Conservation (phyloP, 2,113 vertebrate species). For the Megalops atlanticus region DNA sequence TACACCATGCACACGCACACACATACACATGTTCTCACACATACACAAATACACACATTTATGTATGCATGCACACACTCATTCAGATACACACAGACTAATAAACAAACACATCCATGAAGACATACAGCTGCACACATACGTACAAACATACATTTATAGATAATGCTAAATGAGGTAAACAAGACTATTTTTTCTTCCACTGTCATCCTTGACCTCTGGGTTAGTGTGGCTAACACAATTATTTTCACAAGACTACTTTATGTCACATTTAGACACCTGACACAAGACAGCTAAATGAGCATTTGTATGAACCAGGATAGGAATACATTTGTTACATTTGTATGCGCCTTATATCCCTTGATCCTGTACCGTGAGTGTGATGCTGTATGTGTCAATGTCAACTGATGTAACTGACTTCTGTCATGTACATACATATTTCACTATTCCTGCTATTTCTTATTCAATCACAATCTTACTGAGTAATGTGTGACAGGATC, state of each 20-base stretch:
- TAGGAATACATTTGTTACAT: no score
- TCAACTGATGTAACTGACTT: no score
- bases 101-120: not conserved
- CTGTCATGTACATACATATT: not conserved
- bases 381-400: no score
- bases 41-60: not conserved
- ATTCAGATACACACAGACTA: not conserved
- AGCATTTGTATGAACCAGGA: no score
- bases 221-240: not conserved
- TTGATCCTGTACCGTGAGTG: no score
- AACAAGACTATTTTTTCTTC: not conserved
- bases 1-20: not conserved
- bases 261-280: not conserved
- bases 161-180: no score
- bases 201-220: not conserved
- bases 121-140: no score
- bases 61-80: no score
- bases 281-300: no score
- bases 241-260: not conserved
- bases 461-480: slow-evolving; percentile 39
- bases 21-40: not conserved
- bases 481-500: slow-evolving; percentile 30
- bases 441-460: not conserved
- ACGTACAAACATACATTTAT: no score
- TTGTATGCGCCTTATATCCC: no score